Percentiles rank a stretch among this genome's conserved stretches.
Conservation (phyloP, 2,113 vertebrate genomes). For the Centropus bengalensis region DNA sequence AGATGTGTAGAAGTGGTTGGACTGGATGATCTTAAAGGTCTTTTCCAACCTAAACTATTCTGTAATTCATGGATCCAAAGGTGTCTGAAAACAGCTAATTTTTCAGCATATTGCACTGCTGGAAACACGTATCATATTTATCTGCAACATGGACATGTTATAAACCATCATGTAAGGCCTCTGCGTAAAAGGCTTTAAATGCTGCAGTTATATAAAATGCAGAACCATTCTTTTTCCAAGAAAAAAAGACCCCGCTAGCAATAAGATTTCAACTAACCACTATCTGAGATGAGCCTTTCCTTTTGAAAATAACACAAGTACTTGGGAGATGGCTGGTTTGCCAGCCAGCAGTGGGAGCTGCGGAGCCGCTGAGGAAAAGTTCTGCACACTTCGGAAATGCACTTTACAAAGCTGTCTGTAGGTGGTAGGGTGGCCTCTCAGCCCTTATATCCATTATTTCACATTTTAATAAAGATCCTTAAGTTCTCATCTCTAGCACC, state of each 20-base stretch:
- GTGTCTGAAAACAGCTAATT: neutral
- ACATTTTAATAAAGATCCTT: neutral
- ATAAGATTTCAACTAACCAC: neutral
- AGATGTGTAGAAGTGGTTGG: too few species aligned
- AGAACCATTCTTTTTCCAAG: neutral
- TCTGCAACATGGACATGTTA: rapidly evolving
- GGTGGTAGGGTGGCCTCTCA: rapidly evolving
- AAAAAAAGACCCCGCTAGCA: too few species aligned
- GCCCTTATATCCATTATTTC: neutral
- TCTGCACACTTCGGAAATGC: rapidly evolving
- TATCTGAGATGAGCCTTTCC: neutral
- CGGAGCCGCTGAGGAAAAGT: neutral
- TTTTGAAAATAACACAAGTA: neutral
- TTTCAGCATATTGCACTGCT: rapidly evolving
- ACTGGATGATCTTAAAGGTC: too few species aligned
- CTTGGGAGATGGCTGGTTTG: neutral
- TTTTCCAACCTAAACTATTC: too few species aligned
- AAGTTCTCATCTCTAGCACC: neutral
- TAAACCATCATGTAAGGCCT: rapidly evolving
- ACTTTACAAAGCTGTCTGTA: neutral
- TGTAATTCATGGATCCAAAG: neutral
- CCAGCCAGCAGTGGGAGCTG: neutral
- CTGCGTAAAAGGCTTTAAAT: neutral
- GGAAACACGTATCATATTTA: rapidly evolving
- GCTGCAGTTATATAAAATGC: rapidly evolving